phyloP scores from a whole-genome alignment of 2,888 invertebrate genomes.

The Drosophila austrosaltans region DNA sequence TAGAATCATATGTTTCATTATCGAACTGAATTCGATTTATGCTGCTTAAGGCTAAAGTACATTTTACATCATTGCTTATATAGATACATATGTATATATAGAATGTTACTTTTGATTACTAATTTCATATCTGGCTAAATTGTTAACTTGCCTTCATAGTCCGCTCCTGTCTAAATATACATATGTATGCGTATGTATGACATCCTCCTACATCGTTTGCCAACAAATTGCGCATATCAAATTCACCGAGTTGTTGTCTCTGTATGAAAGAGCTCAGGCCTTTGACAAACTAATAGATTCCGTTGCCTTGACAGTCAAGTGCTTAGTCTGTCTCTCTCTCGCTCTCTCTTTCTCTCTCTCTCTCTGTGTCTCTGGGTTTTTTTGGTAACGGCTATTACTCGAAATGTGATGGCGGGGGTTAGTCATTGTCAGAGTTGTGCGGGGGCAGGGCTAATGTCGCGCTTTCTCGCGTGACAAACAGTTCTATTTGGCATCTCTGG shows the following conservation, averaged over 20 bases:
- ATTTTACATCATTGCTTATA: no score
- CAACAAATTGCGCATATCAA: slow-evolving; percentile 78
- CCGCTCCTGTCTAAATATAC: not conserved
- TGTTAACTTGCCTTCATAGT: not conserved
- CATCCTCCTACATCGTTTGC: slow-evolving; percentile 46
- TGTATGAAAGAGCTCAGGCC: slow-evolving; percentile 1
- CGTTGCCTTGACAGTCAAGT: slow-evolving; percentile 51
- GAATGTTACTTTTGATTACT: no score
- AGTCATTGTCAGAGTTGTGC: slow-evolving; percentile 64
- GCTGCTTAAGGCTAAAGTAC: no score
- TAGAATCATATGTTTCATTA: no score
- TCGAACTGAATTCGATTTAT: no score
- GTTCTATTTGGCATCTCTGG: slow-evolving; percentile 4
- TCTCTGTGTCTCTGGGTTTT: slow-evolving; percentile 21
- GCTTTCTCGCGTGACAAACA: slow-evolving; percentile 67
- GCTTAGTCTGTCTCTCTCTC: not conserved
- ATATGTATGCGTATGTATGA: slow-evolving; percentile 1
- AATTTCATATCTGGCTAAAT: no score
- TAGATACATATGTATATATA: no score
- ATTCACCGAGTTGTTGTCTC: slow-evolving; percentile 74
- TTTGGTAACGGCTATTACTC: slow-evolving; percentile 62
- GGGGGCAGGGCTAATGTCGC: slow-evolving; percentile 58
- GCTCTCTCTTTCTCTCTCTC: no score
- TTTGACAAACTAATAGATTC: slow-evolving; percentile 74
- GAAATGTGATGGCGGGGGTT: slow-evolving; percentile 46